Conservation (phyloP, 1,140 invertebrate species). For the Samia ricini region DNA sequence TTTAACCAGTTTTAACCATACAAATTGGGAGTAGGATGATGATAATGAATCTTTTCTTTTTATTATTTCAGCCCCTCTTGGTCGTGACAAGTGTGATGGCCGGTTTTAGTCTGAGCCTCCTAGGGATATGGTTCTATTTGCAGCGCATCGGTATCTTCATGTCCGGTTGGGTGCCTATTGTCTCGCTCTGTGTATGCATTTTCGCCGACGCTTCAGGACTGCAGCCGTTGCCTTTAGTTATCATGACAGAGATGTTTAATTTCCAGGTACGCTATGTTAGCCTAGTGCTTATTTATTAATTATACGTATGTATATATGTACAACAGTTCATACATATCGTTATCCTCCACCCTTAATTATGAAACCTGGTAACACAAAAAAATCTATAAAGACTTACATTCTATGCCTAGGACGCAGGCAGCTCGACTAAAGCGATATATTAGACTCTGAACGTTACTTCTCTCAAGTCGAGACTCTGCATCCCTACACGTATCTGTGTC, state of each 20-base stretch:
- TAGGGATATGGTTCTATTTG: constrained; percentile 66
- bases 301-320: background rate
- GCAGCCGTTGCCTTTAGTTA: constrained; percentile 63
- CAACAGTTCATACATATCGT: too few relatives aligned
- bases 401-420: too few relatives aligned
- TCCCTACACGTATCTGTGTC: too few relatives aligned
- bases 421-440: too few relatives aligned
- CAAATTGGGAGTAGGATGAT: too few relatives aligned
- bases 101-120: constrained; percentile 60
- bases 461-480: too few relatives aligned
- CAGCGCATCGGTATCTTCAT: constrained; percentile 40
- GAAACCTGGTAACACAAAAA: too few relatives aligned
- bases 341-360: too few relatives aligned
- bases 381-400: too few relatives aligned
- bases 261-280: constrained; percentile 48
- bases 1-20: too few relatives aligned
- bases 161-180: constrained; percentile 64
- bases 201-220: constrained; percentile 61
- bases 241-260: constrained; percentile 71
- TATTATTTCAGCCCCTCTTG: constrained; percentile 52
- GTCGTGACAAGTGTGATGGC: constrained; percentile 58
- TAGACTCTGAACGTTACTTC: too few relatives aligned
- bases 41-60: constrained; percentile 3
- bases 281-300: background rate
- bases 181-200: constrained; percentile 53